Base-by-base conservation (phyloP, 2,113 vertebrate species). In the Phyllopteryx taeniolatus region DNA sequence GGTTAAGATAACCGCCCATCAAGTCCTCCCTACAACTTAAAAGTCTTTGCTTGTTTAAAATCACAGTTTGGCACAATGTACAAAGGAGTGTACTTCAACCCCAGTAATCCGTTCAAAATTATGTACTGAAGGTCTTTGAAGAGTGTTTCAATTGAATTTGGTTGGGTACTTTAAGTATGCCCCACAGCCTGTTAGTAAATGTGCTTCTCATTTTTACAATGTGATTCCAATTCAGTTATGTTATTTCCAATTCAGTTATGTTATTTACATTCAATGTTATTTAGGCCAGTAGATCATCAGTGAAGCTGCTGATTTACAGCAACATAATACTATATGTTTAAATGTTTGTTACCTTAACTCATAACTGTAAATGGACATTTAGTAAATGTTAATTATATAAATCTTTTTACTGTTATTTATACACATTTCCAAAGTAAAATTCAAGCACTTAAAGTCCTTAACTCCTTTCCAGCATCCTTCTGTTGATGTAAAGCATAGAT, bases 41-140 rank as follows among this genome's bases (percentile, higher is more conserved):
- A 76, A 66, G 33, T 6, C 65, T 75, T 39, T 39, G 80, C 62
- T 59, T 27, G 65, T 56, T 63, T 70, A 46, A 71, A 27, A 76
- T 73, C 39, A 56, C 70, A 13, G 44, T 57, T 71, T 53, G 67
- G 22, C 22, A 22, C 33, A 61, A 69, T 20, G 59, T 77, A 43
- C 64, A 71, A 56, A 73, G 70, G 79, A 56, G 46, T 42, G 57
- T 17, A 4, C 0, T 60, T 82, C 8, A 70, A 66, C 27, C 3
- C 15, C 43, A 33, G 39, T 74, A 79, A 81, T 61, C 67, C 6
- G 2, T 74, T 79, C 42, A 75, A 80, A 83, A 81, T 69, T 6
- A 76, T 67, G 33, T 71, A 27, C 75, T 74, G 80, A 61, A 12
- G 62, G 15, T 54, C 3, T 42, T 74, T 42, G 65, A 27, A 77